Conservation (phyloP, 2,888 invertebrate species). For the Leptinotarsa rubiginosa region DNA sequence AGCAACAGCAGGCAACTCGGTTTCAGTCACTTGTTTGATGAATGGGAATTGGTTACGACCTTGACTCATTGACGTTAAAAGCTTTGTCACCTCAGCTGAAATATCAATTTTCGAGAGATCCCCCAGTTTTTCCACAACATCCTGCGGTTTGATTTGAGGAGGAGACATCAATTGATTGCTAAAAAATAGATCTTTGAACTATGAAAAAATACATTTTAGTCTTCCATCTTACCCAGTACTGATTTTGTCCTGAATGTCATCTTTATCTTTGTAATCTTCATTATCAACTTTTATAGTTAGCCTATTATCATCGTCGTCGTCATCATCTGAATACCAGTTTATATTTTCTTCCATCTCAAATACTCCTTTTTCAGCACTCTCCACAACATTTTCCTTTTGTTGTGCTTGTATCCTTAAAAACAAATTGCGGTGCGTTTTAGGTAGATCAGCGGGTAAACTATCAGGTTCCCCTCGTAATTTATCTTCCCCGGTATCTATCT, state of each 20-base stretch:
- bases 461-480: constrained; percentile 27
- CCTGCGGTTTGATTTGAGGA: constrained; percentile 68
- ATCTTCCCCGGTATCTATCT: constrained; percentile 50
- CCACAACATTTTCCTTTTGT: constrained; percentile 68
- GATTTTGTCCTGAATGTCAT: constrained; percentile 51
- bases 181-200: constrained; percentile 23
- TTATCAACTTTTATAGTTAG: constrained; percentile 64
- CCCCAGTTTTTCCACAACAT: constrained; percentile 74
- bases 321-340: constrained; percentile 87
- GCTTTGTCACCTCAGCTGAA: constrained; percentile 78
- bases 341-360: constrained; percentile 57
- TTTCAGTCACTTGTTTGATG: constrained; percentile 18
- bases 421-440: constrained; percentile 75
- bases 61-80: constrained; percentile 71
- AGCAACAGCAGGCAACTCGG: constrained; percentile 21
- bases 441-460: constrained; percentile 69
- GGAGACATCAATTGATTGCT: constrained; percentile 47
- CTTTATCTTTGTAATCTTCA: constrained; percentile 58
- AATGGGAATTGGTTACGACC: constrained; percentile 41
- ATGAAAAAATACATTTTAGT: constrained; percentile 8
- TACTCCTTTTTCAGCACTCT: constrained; percentile 57
- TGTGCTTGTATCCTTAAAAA: constrained; percentile 76
- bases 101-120: constrained; percentile 81
- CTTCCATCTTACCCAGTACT: constrained; percentile 33
- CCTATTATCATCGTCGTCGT: constrained; percentile 70